Conservation (phyloP, 1,140 invertebrate species). For the Orussus abietinus region DNA sequence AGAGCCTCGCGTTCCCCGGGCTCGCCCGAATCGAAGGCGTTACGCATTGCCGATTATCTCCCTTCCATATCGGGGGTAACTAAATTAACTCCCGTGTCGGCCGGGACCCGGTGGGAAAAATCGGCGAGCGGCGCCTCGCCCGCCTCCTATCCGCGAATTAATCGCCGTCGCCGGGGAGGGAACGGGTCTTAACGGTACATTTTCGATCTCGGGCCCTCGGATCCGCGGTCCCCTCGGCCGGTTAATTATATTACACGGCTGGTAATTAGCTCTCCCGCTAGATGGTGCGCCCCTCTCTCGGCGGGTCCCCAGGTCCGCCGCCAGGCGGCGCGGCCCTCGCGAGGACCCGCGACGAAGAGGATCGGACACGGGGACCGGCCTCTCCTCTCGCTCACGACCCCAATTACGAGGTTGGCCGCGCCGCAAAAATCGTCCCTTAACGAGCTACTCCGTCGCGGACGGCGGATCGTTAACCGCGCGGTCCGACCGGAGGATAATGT, state of each 20-base stretch:
- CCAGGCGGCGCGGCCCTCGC: too few relatives aligned
- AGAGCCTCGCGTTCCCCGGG: slow-evolving; percentile 13
- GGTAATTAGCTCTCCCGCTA: slow-evolving; percentile 32
- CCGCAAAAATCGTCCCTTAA: neutral
- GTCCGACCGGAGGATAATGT: neutral
- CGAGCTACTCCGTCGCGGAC: neutral
- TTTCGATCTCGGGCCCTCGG: slow-evolving; percentile 37
- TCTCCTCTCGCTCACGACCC: neutral
- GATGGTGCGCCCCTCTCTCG: neutral
- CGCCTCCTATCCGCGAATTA: slow-evolving; percentile 43
- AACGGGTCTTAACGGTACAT: slow-evolving; percentile 43
- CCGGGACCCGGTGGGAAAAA: slow-evolving; percentile 27
- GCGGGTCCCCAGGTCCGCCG: too few relatives aligned
- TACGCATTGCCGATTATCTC: slow-evolving; percentile 28
- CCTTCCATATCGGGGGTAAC: slow-evolving; percentile 25
- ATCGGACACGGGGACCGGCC: too few relatives aligned
- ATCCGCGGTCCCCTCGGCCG: slow-evolving; percentile 23
- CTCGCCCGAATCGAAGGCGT: slow-evolving; percentile 20
- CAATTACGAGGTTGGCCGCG: too few relatives aligned
- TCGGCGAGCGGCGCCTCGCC: too few relatives aligned
- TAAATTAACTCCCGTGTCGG: slow-evolving; percentile 28
- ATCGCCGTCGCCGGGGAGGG: slow-evolving; percentile 45
- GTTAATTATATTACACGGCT: slow-evolving; percentile 40
- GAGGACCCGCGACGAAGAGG: too few relatives aligned
- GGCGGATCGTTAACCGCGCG: neutral